phyloP scores from a whole-genome alignment of 2,797 vertebrate species.

The Onychomys leucogaster region DNA sequence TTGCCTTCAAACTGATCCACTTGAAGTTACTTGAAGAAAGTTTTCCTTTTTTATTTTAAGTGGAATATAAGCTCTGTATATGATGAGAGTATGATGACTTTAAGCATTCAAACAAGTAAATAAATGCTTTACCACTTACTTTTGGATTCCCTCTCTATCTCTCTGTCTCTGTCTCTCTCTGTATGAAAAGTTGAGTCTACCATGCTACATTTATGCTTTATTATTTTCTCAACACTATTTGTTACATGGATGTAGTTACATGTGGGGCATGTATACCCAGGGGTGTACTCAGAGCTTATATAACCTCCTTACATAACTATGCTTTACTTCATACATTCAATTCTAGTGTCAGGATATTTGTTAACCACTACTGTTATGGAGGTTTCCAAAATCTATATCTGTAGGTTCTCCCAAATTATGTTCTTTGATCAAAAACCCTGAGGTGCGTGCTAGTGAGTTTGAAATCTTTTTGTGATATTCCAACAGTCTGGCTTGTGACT shows the following conservation, averaged over 20 bases:
- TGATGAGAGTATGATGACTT: neutral
- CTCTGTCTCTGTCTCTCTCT: too few relatives aligned
- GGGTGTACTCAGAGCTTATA: neutral
- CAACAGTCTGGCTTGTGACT: neutral
- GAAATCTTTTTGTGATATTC: neutral
- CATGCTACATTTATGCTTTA: neutral
- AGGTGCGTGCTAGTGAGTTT: neutral
- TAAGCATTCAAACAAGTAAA: neutral
- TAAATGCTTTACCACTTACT: neutral
- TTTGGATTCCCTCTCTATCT: too few relatives aligned
- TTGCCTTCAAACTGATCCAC: neutral
- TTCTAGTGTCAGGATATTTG: neutral
- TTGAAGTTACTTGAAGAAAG: conserved; percentile 26
- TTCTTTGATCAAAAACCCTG: neutral
- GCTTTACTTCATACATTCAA: neutral
- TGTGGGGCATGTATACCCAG: neutral
- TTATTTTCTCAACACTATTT: neutral
- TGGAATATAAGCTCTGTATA: neutral
- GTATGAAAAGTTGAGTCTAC: neutral
- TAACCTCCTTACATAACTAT: neutral
- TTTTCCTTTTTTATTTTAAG: neutral
- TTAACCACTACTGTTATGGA: neutral
- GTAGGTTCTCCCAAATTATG: neutral
- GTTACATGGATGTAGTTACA: neutral
- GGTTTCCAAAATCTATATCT: neutral